These are phyloP conservation scores for Strix aluco DNA, from an alignment of 2,113 vertebrate genomes.

Conservation along the genomic window DNA sequence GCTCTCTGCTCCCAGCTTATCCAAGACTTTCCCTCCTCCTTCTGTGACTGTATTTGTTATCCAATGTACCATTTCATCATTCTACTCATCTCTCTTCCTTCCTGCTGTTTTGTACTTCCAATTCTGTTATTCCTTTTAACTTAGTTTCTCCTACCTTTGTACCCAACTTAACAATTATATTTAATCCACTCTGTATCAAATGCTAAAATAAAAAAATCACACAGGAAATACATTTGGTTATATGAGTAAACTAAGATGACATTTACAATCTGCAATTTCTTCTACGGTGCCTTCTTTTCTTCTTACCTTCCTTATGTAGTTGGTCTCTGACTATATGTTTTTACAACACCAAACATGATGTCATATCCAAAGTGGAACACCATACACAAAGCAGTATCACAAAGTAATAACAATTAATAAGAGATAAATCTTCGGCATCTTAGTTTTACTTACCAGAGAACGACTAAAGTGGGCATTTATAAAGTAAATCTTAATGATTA, in stretches of 20 bases:
- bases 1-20: neutral
- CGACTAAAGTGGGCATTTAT: neutral
- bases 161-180: neutral
- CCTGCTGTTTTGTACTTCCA: neutral
- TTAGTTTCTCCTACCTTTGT: neutral
- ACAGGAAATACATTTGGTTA: neutral
- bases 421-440: neutral
- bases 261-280: neutral
- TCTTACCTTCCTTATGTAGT: neutral
- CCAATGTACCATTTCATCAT: neutral
- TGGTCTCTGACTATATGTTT: neutral
- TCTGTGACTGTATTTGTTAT: neutral
- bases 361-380: neutral
- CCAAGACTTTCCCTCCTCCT: neutral
- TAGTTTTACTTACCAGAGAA: neutral
- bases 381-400: neutral
- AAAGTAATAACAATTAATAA: neutral
- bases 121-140: neutral
- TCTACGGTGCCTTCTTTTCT: neutral
- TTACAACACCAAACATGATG: neutral
- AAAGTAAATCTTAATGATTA: neutral
- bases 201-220: neutral
- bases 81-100: neutral
- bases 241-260: neutral
- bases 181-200: neutral